Percentiles rank a stretch among this genome's conserved stretches.
phyloP scores from a whole-genome alignment of 64 coral and sea anemone species.

The Actinia tenebrosa region DNA sequence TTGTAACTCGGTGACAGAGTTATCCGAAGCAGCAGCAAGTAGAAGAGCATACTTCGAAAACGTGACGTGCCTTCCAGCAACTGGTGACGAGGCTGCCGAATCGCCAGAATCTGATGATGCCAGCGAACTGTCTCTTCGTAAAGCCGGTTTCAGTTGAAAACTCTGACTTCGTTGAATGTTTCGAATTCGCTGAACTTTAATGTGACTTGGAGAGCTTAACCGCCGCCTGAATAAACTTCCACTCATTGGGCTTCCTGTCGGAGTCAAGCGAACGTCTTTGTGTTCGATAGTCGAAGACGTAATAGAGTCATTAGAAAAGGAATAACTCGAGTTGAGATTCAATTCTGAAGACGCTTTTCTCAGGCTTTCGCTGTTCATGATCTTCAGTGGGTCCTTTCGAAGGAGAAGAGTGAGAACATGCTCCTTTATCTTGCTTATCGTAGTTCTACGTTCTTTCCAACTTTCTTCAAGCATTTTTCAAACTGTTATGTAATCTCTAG shows the following conservation, averaged over 20 bases:
- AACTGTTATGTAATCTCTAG: background rate
- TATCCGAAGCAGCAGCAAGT: slow-evolving; percentile 51
- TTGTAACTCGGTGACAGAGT: slow-evolving; percentile 50
- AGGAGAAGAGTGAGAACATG: slow-evolving; percentile 3
- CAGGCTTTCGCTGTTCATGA: background rate
- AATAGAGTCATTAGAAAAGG: background rate
- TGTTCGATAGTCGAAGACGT: background rate
- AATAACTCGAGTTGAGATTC: slow-evolving; percentile 1
- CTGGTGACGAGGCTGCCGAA: background rate
- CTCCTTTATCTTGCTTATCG: slow-evolving; percentile 4
- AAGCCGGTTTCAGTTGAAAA: slow-evolving; percentile 37
- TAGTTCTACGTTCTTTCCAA: background rate
- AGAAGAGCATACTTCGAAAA: slow-evolving; percentile 68
- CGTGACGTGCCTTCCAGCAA: slow-evolving; percentile 33
- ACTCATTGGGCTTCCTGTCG: background rate
- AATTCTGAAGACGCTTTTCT: slow-evolving; percentile 6
- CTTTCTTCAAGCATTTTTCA: slow-evolving; percentile 11
- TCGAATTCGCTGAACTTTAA: slow-evolving; percentile 42
- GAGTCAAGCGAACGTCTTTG: background rate
- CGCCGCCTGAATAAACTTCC: background rate
- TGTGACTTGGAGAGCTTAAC: background rate
- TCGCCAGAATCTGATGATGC: background rate
- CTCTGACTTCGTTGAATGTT: background rate
- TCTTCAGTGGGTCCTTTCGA: background rate
- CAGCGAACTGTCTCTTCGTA: background rate